Conservation (phyloP, 2,113 vertebrate genomes). For the Saccopteryx bilineata region DNA sequence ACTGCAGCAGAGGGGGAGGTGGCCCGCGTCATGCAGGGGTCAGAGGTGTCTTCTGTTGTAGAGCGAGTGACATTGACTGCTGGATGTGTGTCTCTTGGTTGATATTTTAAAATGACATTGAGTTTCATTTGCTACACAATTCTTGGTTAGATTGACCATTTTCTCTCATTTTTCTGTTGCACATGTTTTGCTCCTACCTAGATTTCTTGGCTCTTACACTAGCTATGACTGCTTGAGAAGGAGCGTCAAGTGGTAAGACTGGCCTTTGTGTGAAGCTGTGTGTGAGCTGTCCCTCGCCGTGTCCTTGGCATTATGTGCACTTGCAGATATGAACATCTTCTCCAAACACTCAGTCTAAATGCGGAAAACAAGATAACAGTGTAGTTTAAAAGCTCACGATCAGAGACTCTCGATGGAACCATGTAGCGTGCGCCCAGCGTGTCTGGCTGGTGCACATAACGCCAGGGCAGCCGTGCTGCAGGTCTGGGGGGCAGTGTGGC, state of each 20-base stretch:
- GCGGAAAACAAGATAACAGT: background rate
- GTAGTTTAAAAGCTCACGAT: background rate
- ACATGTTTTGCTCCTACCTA: constrained; percentile 90
- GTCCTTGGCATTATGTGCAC: constrained; percentile 89
- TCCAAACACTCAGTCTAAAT: background rate
- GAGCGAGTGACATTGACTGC: background rate
- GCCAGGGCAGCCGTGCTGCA: constrained; percentile 84
- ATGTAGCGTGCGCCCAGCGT: background rate
- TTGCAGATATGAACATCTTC: constrained; percentile 35
- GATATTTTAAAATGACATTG: constrained; percentile 69
- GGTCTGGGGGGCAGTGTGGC: constrained; percentile 85
- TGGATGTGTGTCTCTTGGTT: background rate
- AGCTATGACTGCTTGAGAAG: constrained; percentile 92
- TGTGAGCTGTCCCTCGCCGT: constrained; percentile 84
- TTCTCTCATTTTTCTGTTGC: constrained; percentile 90
- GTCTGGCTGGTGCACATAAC: constrained; percentile 86
- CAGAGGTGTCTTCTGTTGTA: background rate
- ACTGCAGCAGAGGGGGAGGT: too few relatives aligned
- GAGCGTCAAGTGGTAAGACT: constrained; percentile 91
- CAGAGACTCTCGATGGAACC: background rate
- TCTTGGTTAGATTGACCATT: constrained; percentile 89
- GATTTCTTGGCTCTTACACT: constrained; percentile 91
- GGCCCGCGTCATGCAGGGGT: background rate
- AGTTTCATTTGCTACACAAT: constrained; percentile 64
- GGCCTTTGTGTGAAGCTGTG: constrained; percentile 87